phyloP scores from a whole-genome alignment of 2,113 vertebrate species.

The Microcebus lehilahytsara region DNA sequence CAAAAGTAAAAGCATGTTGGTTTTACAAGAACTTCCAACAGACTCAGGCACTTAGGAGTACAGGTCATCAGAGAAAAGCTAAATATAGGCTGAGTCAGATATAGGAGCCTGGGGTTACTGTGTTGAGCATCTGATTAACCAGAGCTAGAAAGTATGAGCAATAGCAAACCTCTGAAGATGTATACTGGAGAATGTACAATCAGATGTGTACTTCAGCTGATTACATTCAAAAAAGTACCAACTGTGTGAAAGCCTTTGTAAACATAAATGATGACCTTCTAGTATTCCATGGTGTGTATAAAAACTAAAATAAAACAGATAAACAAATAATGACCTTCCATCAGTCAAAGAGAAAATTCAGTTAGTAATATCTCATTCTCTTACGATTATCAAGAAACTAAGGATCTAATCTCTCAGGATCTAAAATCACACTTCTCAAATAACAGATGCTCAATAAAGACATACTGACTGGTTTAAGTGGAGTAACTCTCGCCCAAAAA shows the following conservation, averaged over 20 bases:
- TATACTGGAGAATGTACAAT: background rate
- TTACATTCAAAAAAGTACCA: conserved; percentile 9
- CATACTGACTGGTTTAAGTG: background rate
- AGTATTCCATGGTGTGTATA: too few relatives aligned
- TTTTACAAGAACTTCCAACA: conserved; percentile 22
- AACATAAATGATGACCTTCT: conserved; percentile 24
- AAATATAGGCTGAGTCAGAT: background rate
- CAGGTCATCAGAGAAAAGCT: background rate
- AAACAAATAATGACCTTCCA: background rate
- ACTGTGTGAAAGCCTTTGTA: background rate
- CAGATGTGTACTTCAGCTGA: background rate
- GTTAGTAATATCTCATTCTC: background rate
- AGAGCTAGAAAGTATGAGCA: background rate
- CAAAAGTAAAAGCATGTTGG: background rate
- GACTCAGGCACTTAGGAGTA: background rate
- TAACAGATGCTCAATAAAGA: background rate
- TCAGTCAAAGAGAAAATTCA: conserved; percentile 35
- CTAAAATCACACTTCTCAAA: conserved; percentile 42
- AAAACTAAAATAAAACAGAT: too few relatives aligned
- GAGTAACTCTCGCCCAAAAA: conserved; percentile 1
- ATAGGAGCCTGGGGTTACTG: background rate
- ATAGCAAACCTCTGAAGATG: background rate
- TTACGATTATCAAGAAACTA: conserved; percentile 5
- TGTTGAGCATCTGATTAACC: background rate
- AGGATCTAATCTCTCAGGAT: conserved; percentile 6